Evolutionary conservation across 2,888 invertebrate genomes (phyloP).

Genomic region (Panopea generosa): DNA sequence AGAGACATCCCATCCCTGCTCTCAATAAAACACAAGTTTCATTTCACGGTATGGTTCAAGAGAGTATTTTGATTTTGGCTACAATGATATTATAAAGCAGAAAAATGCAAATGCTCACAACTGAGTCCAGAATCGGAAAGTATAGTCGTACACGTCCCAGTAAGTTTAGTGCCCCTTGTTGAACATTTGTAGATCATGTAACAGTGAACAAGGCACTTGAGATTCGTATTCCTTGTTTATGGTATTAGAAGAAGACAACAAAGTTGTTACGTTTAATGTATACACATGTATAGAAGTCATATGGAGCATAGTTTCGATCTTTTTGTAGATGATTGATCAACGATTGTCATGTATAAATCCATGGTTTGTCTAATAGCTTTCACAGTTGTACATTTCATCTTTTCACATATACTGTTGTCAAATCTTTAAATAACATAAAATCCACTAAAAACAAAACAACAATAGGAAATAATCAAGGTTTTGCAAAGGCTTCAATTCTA

Average conservation of each 20-base stretch:
- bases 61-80: no score
- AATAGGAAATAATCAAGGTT: constrained; percentile 22
- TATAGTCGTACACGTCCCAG: no score
- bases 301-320: constrained; percentile 17
- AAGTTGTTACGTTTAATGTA: neutral
- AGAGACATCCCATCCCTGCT: no score
- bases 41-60: no score
- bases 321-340: no score
- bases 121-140: no score
- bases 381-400: constrained; percentile 2
- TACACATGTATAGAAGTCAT: constrained; percentile 5
- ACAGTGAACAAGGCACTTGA: constrained; percentile 12
- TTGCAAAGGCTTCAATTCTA: constrained; percentile 43
- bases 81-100: no score
- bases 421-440: constrained; percentile 1
- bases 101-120: no score
- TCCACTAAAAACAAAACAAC: constrained; percentile 9
- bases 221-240: constrained; percentile 15
- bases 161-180: no score
- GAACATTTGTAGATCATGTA: no score
- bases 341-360: neutral
- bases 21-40: no score
- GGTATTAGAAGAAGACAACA: neutral
- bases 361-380: neutral
- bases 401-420: neutral